Percentiles rank a stretch among this genome's conserved stretches.
Conservation (phyloP, 1,140 invertebrate species). For the Phocides pigmalion region DNA sequence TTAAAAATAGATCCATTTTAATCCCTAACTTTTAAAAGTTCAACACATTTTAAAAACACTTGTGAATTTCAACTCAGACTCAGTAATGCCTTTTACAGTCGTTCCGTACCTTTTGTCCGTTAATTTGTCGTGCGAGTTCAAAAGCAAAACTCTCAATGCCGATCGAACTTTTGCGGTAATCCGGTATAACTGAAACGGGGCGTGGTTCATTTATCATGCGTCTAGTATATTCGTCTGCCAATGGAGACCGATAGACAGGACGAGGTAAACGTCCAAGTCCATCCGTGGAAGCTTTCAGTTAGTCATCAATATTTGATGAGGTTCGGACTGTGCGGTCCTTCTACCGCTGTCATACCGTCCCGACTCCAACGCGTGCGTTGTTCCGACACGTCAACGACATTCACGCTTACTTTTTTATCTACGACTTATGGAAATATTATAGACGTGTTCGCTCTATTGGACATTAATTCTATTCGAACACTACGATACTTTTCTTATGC, state of each 20-base stretch:
- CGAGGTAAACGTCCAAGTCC: conserved; percentile 35
- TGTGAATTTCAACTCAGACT: neutral
- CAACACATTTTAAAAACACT: neutral
- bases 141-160: neutral
- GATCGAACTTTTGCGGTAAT: conserved; percentile 36
- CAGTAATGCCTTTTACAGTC: neutral
- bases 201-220: conserved; percentile 64
- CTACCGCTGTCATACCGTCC: conserved; percentile 34
- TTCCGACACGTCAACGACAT: conserved; percentile 23
- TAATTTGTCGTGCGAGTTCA: neutral
- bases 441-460: neutral
- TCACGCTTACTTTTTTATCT: conserved; percentile 17
- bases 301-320: conserved; percentile 76
- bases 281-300: conserved; percentile 56
- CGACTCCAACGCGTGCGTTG: neutral
- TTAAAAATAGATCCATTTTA: neutral
- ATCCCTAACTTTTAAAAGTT: neutral
- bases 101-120: neutral
- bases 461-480: conserved; percentile 9
- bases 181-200: conserved; percentile 53
- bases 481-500: too few species aligned
- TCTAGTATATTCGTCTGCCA: conserved; percentile 50
- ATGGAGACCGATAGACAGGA: conserved; percentile 34
- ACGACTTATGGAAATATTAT: neutral
- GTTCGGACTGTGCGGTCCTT: conserved; percentile 55